Evolutionary conservation across 2,888 invertebrate species (phyloP).

Genomic region (Monochamus alternatus): DNA sequence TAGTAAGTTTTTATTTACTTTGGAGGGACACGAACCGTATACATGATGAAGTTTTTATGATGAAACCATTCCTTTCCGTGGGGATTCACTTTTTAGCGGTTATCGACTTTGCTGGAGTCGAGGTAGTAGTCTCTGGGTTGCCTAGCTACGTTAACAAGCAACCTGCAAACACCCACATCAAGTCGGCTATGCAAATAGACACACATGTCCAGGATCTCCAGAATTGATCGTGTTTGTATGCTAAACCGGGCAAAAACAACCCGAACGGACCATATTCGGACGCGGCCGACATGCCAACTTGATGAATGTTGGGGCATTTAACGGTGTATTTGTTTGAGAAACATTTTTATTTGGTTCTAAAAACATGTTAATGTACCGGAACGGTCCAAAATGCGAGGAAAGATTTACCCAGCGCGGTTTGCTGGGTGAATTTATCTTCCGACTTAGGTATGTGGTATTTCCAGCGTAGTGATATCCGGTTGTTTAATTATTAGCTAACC

Average conservation of each 20-base stretch:
- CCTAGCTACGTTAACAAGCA: slow-evolving; percentile 50
- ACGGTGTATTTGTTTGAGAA: slow-evolving; percentile 41
- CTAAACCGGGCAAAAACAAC: slow-evolving; percentile 54
- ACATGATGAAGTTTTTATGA: no score
- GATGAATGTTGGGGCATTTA: slow-evolving; percentile 48
- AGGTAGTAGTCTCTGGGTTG: slow-evolving; percentile 41
- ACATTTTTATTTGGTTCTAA: slow-evolving; percentile 40
- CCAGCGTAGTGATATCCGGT: background rate
- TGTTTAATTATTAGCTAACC: no score
- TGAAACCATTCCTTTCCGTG: no score
- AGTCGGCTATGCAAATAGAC: slow-evolving; percentile 54
- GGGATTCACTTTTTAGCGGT: background rate
- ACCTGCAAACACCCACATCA: slow-evolving; percentile 53
- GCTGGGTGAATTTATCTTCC: no score
- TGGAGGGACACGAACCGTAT: no score
- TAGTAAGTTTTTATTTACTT: no score
- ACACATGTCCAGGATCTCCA: slow-evolving; percentile 48
- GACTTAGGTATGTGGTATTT: background rate
- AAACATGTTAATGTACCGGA: slow-evolving; percentile 31
- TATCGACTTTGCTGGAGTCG: background rate
- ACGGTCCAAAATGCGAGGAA: background rate
- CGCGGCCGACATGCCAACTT: slow-evolving; percentile 44
- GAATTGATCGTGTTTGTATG: slow-evolving; percentile 54
- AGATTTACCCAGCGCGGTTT: slow-evolving; percentile 15
- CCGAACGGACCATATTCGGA: slow-evolving; percentile 49